These are phyloP conservation scores for Schlechtendalia chinensis DNA, from an alignment of 1,140 invertebrate species.

Conservation along the genomic window DNA sequence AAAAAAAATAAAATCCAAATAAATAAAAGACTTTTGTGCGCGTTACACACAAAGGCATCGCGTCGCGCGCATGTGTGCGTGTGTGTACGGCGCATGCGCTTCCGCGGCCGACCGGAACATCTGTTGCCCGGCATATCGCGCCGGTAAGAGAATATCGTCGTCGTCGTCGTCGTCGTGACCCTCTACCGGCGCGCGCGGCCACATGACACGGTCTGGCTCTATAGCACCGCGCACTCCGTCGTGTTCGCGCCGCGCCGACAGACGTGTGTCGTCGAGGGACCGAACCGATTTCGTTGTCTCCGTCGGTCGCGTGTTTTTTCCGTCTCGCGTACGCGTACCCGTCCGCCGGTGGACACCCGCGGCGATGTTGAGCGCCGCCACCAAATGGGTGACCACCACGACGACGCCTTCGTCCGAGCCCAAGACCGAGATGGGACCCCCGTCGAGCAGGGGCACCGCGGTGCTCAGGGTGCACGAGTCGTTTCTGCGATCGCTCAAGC, in stretches of 20 bases:
- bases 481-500: constrained; percentile 66
- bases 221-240: constrained; percentile 3
- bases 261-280: neutral
- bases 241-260: neutral
- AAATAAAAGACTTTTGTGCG: neutral
- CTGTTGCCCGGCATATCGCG: constrained; percentile 30
- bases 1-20: neutral
- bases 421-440: constrained; percentile 43
- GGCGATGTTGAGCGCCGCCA: constrained; percentile 39
- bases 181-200: constrained; percentile 48
- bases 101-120: constrained; percentile 9
- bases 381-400: constrained; percentile 42
- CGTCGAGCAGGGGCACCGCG: constrained; percentile 3
- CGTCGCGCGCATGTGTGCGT: too few species aligned
- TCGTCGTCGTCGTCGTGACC: constrained; percentile 15
- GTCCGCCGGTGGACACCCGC: too few species aligned
- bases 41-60: constrained; percentile 9
- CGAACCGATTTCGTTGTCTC: neutral
- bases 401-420: constrained; percentile 13
- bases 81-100: constrained; percentile 23
- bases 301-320: neutral
- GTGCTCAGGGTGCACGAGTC: constrained; percentile 64
- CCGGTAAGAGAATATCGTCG: neutral
- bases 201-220: constrained; percentile 33
- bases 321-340: too few species aligned